phyloP scores from a whole-genome alignment of 2,797 vertebrate species.

The Enteromius paludinosus region DNA sequence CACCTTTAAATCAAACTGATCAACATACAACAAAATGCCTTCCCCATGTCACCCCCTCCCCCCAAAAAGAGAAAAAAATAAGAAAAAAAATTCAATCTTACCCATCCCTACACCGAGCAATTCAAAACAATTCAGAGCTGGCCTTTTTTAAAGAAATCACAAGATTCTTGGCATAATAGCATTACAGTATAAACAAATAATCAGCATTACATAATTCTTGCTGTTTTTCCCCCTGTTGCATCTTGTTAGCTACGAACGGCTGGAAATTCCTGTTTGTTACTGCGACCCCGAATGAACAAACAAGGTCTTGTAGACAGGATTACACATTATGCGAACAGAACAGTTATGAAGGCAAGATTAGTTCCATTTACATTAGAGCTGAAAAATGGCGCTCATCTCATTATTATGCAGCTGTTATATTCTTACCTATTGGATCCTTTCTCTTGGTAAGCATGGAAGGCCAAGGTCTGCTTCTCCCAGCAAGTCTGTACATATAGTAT shows the following conservation, averaged over 20 bases:
- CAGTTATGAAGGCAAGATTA: background rate
- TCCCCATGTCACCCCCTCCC: too few species aligned
- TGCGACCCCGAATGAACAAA: background rate
- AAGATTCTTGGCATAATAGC: background rate
- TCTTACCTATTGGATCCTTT: constrained; percentile 85
- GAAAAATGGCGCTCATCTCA: background rate
- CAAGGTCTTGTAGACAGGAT: background rate
- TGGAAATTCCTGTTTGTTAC: background rate
- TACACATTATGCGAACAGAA: background rate
- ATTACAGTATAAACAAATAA: background rate
- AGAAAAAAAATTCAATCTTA: too few species aligned
- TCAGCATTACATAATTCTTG: constrained; percentile 8
- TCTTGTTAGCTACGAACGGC: background rate
- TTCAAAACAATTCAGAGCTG: too few species aligned
- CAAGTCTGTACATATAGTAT: constrained; percentile 74
- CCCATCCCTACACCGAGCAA: too few species aligned
- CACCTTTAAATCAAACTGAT: too few species aligned
- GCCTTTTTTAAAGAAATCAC: constrained; percentile 1
- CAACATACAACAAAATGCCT: too few species aligned
- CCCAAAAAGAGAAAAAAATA: too few species aligned
- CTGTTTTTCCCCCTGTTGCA: background rate
- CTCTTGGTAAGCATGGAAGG: constrained; percentile 79
- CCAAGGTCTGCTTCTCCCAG: constrained; percentile 82
- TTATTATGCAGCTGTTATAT: background rate
- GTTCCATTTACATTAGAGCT: background rate